Base-by-base conservation (phyloP, 2,113 vertebrate species). In the Oriolus oriolus region DNA sequence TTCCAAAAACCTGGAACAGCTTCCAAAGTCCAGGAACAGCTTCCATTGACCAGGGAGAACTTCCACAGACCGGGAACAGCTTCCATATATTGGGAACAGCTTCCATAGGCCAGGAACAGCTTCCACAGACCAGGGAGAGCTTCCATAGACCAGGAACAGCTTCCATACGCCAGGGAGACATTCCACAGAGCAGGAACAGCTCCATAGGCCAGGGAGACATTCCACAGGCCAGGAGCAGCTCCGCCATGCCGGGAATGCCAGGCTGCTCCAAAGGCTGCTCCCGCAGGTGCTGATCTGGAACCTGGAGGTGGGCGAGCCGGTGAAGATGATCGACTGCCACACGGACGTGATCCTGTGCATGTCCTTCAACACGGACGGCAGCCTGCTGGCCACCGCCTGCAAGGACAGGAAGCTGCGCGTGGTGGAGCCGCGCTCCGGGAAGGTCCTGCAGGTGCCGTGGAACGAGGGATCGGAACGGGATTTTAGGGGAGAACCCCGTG, bases 261-360 rank as follows among this genome's bases (percentile, higher is more conserved):
- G 12, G 39, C 39, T 39, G 13, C 65, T 42, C 49, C 86, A 80
- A 3, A 1, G n/a, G 31, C 26, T 4, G 4, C 17, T 44, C 37
- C 56, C 2, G 4, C 97, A 99, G 99, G 98, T 99, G 69, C 98
- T 99, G 89, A 99, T 99, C 97, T 99, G 99, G 99, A 99, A 99
- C 98, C 98, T 99, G 97, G 99, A 99, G 26, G 97, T 98, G 1
- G 99, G 99, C 0, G 99, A 99, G 94, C 99, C 99, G 0, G 99
- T 99, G 96, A 99, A 99, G 95, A 99, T 99, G 99, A 99, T 99
- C 5, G 99, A 99, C 96, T 99, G 99, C 96, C 99, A 99, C 98
- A 96, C 98, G 0, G 99, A 99, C 1, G 99, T 99, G 95, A 98
- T 99, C 97, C 98, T 99, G 84, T 99, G 99, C 97, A 98, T 99